A percentile compares a stretch with the other conserved stretches of the same genome.
These are phyloP conservation scores for Clarias batrachus DNA, from an alignment of 2,113 vertebrate genomes.

Conservation along the genomic window DNA sequence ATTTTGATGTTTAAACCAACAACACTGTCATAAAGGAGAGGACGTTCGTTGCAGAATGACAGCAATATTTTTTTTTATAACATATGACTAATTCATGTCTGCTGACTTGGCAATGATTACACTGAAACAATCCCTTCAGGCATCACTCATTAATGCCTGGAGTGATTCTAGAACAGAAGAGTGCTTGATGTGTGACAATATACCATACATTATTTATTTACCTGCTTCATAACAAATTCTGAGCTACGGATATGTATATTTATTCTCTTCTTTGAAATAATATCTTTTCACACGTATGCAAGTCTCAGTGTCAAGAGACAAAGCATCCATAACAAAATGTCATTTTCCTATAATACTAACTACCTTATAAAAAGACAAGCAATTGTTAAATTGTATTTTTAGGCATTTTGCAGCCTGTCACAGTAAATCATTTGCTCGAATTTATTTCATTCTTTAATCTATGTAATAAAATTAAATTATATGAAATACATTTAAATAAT, in stretches of 20 bases:
- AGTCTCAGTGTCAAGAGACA: neutral
- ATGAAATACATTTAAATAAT: no score
- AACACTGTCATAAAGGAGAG: neutral
- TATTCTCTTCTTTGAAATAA: neutral
- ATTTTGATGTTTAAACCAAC: neutral
- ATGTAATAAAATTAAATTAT: no score
- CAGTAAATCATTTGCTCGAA: no score
- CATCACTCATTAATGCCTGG: neutral
- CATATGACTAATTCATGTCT: neutral
- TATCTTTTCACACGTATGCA: neutral
- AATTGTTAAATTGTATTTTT: no score
- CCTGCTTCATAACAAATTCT: neutral
- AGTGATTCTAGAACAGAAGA: neutral
- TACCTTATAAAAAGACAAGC: neutral
- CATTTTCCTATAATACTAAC: neutral
- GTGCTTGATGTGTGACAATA: no score
- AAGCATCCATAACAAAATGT: neutral
- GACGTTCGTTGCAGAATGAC: neutral
- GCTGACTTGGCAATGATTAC: conserved; percentile 7
- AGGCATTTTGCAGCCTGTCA: no score
- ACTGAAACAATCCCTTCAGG: neutral
- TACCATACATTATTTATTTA: neutral
- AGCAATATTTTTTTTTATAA: neutral
- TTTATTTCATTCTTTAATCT: no score
- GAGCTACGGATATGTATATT: neutral